Evolutionary conservation across 2,888 invertebrate species (phyloP).

Genomic region (Glaucopsyche alexis): DNA sequence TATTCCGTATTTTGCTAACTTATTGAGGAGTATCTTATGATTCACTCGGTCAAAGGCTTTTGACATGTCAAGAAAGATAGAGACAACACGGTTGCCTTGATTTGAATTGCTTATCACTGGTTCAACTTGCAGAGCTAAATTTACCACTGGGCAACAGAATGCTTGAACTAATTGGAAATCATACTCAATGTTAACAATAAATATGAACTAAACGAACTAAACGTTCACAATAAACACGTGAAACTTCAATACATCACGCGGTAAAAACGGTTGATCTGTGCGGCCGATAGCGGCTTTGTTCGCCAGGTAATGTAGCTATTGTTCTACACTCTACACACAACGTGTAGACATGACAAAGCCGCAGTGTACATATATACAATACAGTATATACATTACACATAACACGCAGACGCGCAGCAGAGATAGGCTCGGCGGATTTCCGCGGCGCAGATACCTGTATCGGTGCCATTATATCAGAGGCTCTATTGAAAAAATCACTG

Average conservation of each 20-base stretch:
- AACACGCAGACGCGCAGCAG: not conserved
- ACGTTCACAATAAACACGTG: slow-evolving; percentile 5
- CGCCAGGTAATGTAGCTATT: not conserved
- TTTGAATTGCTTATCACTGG: too few species aligned
- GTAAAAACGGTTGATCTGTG: not conserved
- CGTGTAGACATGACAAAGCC: not conserved
- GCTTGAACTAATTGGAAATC: too few species aligned
- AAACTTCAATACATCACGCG: slow-evolving; percentile 7
- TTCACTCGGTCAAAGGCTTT: too few species aligned
- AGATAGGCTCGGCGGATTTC: slow-evolving; percentile 2
- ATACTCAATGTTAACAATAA: too few species aligned
- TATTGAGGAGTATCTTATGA: too few species aligned
- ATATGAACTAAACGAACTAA: not conserved
- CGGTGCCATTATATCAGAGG: too few species aligned
- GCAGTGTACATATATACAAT: not conserved
- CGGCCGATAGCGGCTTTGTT: slow-evolving; percentile 10
- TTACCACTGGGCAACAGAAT: too few species aligned
- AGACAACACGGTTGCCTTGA: too few species aligned
- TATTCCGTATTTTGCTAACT: too few species aligned
- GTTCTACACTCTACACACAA: not conserved
- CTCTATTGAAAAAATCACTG: not conserved
- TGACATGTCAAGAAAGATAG: too few species aligned
- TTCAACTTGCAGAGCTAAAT: too few species aligned
- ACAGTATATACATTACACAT: not conserved
- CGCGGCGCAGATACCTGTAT: not conserved